phyloP scores from a whole-genome alignment of 2,113 vertebrate species.

The Callaeas wilsoni region DNA sequence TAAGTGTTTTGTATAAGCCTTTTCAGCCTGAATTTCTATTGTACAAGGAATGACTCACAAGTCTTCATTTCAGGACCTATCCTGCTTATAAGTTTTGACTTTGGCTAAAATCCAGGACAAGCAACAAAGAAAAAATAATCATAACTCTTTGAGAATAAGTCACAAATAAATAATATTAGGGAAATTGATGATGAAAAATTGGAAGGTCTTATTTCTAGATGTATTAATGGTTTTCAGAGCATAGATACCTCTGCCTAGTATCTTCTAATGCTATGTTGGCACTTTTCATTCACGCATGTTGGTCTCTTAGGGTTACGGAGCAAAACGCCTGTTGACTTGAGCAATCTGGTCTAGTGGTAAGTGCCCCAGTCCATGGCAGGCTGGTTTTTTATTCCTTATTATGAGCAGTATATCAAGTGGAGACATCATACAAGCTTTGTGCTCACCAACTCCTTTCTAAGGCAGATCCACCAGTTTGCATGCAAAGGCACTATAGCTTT shows the following conservation, averaged over 20 bases:
- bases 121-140: background rate
- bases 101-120: background rate
- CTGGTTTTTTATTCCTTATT: background rate
- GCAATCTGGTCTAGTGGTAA: background rate
- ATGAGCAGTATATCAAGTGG: background rate
- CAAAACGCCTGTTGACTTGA: background rate
- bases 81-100: background rate
- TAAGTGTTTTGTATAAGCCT: background rate
- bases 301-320: rapidly evolving
- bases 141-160: background rate
- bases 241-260: background rate
- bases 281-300: background rate
- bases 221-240: background rate
- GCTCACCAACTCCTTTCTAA: background rate
- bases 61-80: background rate
- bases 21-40: background rate
- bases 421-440: background rate
- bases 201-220: background rate
- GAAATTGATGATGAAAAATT: background rate
- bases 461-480: background rate
- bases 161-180: background rate
- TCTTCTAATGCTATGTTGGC: background rate
- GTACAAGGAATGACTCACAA: background rate
- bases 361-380: background rate
- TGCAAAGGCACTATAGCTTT: background rate